phyloP scores from a whole-genome alignment of 2,797 vertebrate genomes.

The Gymnodraco acuticeps region DNA sequence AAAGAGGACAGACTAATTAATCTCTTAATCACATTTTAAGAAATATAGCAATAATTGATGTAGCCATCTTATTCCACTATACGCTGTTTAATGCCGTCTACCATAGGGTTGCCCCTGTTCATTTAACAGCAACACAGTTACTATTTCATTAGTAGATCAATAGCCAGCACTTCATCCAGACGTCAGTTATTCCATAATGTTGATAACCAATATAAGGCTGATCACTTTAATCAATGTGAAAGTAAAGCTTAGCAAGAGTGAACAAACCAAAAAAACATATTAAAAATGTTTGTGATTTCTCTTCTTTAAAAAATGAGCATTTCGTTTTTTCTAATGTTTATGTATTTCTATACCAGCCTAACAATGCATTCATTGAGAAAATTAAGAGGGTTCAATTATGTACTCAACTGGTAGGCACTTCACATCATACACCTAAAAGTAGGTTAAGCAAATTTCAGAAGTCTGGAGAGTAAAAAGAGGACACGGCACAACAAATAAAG shows the following conservation, averaged over 20 bases:
- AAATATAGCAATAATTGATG: background rate
- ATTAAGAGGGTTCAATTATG: constrained; percentile 7
- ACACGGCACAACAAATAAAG: constrained; percentile 32
- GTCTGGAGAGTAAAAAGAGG: constrained; percentile 38
- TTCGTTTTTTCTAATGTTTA: background rate
- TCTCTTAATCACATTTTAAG: background rate
- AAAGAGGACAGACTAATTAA: background rate
- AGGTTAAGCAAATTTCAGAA: constrained; percentile 53
- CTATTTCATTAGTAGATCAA: background rate
- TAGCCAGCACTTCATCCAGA: background rate
- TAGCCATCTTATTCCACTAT: background rate
- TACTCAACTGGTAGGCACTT: constrained; percentile 15
- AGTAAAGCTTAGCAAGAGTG: background rate
- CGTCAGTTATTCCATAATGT: background rate
- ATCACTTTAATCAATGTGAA: background rate
- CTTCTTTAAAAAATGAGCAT: background rate
- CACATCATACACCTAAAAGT: constrained; percentile 36
- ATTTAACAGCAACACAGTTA: background rate
- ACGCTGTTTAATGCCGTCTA: background rate
- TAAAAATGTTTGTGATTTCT: background rate
- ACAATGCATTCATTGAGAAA: background rate
- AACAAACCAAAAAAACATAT: background rate
- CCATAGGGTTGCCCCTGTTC: background rate
- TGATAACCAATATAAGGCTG: background rate
- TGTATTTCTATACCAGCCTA: background rate